These are phyloP conservation scores for Drosophila arizonae DNA, from an alignment of 1,140 invertebrate genomes.

Conservation along the genomic window DNA sequence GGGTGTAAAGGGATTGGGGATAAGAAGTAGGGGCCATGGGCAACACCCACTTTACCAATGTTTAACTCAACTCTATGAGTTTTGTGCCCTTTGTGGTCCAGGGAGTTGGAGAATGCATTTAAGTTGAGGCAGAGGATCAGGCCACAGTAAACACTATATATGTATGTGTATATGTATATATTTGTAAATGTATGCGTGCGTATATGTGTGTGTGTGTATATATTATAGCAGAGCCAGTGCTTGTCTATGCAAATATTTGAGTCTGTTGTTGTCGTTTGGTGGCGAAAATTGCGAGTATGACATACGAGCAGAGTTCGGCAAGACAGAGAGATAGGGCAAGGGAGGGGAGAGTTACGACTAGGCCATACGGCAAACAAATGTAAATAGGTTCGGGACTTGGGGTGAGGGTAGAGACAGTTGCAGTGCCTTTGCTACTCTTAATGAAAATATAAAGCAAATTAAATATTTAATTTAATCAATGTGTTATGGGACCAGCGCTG, in stretches of 20 bases:
- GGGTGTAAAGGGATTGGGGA: too few relatives aligned
- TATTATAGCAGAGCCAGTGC: conserved; percentile 30
- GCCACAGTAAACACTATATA: conserved; percentile 6
- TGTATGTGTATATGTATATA: conserved; percentile 9
- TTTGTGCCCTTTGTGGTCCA: conserved; percentile 36
- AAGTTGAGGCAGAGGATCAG: conserved; percentile 33
- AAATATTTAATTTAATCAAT: conserved; percentile 63
- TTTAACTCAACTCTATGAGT: conserved; percentile 26
- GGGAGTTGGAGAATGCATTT: conserved; percentile 29
- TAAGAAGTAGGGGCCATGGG: not conserved
- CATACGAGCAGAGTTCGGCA: conserved; percentile 40
- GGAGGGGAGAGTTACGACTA: not conserved
- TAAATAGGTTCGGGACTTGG: conserved; percentile 29
- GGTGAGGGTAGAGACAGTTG: not conserved
- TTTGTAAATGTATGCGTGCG: not conserved
- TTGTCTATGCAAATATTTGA: conserved; percentile 76
- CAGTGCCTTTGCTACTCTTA: conserved; percentile 24
- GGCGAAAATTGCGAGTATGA: conserved; percentile 70
- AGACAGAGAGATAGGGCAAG: not conserved
- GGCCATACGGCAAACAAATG: conserved; percentile 52
- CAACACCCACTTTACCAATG: not conserved
- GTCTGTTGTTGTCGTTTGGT: conserved; percentile 74
- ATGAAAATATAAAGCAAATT: conserved; percentile 63
- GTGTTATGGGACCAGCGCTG: conserved; percentile 18
- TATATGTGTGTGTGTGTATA: conserved; percentile 19